These are phyloP conservation scores for Nephrotoma appendiculata DNA, from an alignment of 2,888 invertebrate genomes.

Conservation along the genomic window DNA sequence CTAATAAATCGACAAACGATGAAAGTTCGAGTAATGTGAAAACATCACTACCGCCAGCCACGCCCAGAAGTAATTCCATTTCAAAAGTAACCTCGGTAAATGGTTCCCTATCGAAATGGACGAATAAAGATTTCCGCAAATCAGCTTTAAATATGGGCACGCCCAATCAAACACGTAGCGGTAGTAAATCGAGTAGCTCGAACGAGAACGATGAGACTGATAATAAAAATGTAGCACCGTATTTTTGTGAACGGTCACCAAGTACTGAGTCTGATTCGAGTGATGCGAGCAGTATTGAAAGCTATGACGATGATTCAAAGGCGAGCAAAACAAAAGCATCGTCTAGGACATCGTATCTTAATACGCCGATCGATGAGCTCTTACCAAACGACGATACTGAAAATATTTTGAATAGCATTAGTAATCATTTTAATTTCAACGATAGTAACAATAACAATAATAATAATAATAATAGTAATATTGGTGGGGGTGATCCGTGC, in stretches of 20 bases:
- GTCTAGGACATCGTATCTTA: conserved; percentile 37
- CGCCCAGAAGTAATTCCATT: conserved; percentile 28
- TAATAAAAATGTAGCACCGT: neutral
- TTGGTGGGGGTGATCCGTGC: conserved; percentile 30
- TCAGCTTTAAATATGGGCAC: conserved; percentile 54
- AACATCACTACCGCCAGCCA: conserved; percentile 19
- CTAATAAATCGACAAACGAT: neutral
- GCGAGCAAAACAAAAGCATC: conserved; percentile 18
- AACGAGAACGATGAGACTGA: neutral
- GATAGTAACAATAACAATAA: conserved; percentile 14
- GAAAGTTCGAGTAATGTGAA: conserved; percentile 1
- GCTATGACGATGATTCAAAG: conserved; percentile 31
- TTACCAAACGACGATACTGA: conserved; percentile 7
- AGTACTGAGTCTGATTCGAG: conserved; percentile 36
- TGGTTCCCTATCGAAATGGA: conserved; percentile 32
- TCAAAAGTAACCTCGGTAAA: conserved; percentile 30
- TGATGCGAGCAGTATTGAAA: conserved; percentile 27
- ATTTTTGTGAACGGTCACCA: conserved; percentile 28
- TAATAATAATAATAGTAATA: conserved; percentile 31
- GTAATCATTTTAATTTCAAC: conserved; percentile 17
- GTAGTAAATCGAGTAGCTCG: conserved; percentile 21
- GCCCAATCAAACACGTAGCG: conserved; percentile 29
- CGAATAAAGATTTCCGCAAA: conserved; percentile 61
- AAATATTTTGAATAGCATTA: conserved; percentile 20
- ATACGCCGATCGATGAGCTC: conserved; percentile 40